Percentiles rank a stretch among this genome's conserved stretches.
These are phyloP conservation scores for Amphilophus citrinellus DNA, from an alignment of 2,113 vertebrate species.

Conservation along the genomic window DNA sequence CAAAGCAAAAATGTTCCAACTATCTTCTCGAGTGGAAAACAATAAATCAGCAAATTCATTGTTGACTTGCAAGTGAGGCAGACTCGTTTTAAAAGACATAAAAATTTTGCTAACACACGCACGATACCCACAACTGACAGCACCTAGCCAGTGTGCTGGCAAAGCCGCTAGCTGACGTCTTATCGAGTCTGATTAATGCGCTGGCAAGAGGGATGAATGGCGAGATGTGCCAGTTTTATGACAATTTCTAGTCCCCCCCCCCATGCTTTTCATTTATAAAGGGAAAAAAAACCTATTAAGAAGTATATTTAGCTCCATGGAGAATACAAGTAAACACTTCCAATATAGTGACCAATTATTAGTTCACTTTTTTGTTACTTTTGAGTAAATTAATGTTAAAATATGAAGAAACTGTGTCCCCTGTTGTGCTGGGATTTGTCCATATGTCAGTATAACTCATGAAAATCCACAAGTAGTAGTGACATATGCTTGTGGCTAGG, in stretches of 20 bases:
- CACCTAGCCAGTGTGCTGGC: slow-evolving; percentile 49
- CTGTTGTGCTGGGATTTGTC: neutral
- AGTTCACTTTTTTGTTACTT: neutral
- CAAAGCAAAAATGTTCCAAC: slow-evolving; percentile 41
- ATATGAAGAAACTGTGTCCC: neutral
- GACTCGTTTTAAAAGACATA: slow-evolving; percentile 27
- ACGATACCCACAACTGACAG: slow-evolving; percentile 48
- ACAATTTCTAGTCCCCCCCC: slow-evolving; percentile 12
- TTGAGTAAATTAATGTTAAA: neutral
- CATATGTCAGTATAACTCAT: neutral
- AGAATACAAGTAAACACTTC: neutral
- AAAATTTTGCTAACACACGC: slow-evolving; percentile 41
- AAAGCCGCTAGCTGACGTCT: slow-evolving; percentile 59
- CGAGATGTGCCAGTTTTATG: slow-evolving; percentile 54
- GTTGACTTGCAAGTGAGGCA: slow-evolving; percentile 20
- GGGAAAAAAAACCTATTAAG: neutral
- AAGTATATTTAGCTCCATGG: neutral
- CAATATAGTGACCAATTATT: neutral
- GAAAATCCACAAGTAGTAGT: neutral
- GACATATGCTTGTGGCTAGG: neutral
- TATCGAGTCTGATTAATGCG: slow-evolving; percentile 65
- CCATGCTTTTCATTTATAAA: slow-evolving; percentile 29
- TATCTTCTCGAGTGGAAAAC: slow-evolving; percentile 19
- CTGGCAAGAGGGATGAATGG: slow-evolving; percentile 57
- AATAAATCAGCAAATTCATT: slow-evolving; percentile 44